Evolutionary conservation across 1,140 invertebrate species (phyloP), one percentile per base, ranked within the genome.

Genomic region (Halesus radiatus): DNA sequence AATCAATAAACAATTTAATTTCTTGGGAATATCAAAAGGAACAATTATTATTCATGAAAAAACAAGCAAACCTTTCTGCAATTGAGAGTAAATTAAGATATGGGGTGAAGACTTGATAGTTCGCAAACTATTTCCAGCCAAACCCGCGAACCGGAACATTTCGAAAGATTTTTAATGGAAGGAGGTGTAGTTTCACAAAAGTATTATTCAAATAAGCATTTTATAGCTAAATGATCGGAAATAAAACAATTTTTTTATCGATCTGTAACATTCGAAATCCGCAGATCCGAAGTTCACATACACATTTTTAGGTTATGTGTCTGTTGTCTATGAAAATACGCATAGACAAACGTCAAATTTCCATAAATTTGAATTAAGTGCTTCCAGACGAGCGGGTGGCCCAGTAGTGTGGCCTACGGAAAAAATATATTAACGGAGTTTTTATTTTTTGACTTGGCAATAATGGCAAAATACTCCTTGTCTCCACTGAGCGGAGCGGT

Each of bases 331-430:
- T 56, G 18, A 52, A 56, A 45, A 45, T 45, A 29, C 58, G 16
- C 72, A 75, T 75, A 75, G 52, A 75, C 72, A 75, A 58, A 75
- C 72, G 72, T 75, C 72, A 75, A 53, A 75, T 75, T 23, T 60
- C 18, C 16, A 23, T 13, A 60, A 13, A 22, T 13, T 60, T 10
- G 56, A 60, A 18, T 20, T 7, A 60, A 20, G 13, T 45, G 37
- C 13, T 45, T 45, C n/a, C n/a, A n/a, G n/a, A n/a, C n/a, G n/a
- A n/a, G n/a, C n/a, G n/a, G n/a, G n/a, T n/a, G n/a, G n/a, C n/a
- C n/a, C n/a, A n/a, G n/a, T n/a, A n/a, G n/a, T n/a, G n/a, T n/a
- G n/a, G n/a, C n/a, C n/a, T n/a, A n/a, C n/a, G n/a, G n/a, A n/a
- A n/a, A n/a, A n/a, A n/a, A n/a, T n/a, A n/a, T n/a, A n/a, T n/a